Evolutionary conservation across 2,888 invertebrate genomes (phyloP).

Genomic region (Heliothis peltigera): DNA sequence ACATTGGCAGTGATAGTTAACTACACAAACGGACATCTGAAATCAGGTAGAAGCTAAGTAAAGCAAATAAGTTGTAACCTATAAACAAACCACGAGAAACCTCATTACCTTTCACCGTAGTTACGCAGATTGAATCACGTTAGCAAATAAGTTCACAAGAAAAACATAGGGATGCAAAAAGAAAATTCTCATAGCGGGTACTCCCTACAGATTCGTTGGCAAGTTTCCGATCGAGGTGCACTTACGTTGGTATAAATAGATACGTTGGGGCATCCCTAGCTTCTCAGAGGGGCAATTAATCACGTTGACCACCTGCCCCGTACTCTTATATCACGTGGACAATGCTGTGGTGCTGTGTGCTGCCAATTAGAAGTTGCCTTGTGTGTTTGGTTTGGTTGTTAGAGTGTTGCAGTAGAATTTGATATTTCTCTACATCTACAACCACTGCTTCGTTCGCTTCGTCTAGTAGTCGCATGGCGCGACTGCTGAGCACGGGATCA

Average conservation of each 20-base stretch:
- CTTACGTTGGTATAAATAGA: constrained; percentile 76
- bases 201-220: constrained; percentile 67
- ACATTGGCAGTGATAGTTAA: background rate
- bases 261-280: constrained; percentile 73
- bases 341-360: constrained; percentile 57
- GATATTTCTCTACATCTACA: background rate
- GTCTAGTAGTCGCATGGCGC: too few species aligned
- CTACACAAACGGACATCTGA: constrained; percentile 18
- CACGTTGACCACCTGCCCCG: constrained; percentile 82
- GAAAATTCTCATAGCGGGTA: constrained; percentile 64
- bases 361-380: constrained; percentile 62
- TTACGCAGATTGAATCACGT: constrained; percentile 59
- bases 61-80: constrained; percentile 39
- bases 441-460: too few species aligned
- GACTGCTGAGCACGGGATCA: too few species aligned
- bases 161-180: constrained; percentile 60
- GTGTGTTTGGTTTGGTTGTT: constrained; percentile 16
- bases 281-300: constrained; percentile 81
- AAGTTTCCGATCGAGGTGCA: constrained; percentile 70
- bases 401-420: constrained; percentile 7
- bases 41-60: constrained; percentile 34
- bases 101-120: constrained; percentile 60
- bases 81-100: constrained; percentile 50
- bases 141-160: constrained; percentile 57
- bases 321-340: constrained; percentile 73